These are phyloP conservation scores for Vireo altiloquus DNA, from an alignment of 2,113 vertebrate genomes.

Conservation along the genomic window DNA sequence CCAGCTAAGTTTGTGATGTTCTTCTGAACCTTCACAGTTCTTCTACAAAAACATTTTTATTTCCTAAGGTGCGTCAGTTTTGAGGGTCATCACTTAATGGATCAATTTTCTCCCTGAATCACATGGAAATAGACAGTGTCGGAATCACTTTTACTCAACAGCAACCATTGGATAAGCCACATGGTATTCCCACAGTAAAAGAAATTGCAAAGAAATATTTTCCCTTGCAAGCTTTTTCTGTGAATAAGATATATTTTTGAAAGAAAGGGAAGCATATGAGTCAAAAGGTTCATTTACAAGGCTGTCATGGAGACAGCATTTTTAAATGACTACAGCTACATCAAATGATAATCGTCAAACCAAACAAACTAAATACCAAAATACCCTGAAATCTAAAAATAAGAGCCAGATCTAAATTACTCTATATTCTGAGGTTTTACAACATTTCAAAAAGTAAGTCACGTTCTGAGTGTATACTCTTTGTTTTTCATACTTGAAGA, in stretches of 20 bases:
- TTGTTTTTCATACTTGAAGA: constrained; percentile 71
- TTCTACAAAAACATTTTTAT: not conserved
- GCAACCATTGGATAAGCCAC: constrained; percentile 12
- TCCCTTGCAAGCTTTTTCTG: constrained; percentile 62
- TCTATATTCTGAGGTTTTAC: constrained; percentile 30
- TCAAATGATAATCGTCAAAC: constrained; percentile 67
- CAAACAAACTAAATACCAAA: constrained; percentile 60
- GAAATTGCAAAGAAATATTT: constrained; percentile 23
- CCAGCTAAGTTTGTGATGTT: not conserved
- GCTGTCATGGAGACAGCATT: constrained; percentile 52
- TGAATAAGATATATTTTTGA: constrained; percentile 73
- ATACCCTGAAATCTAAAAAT: constrained; percentile 63
- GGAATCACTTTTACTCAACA: not conserved
- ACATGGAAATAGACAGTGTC: not conserved
- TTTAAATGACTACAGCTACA: constrained; percentile 68
- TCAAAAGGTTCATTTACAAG: constrained; percentile 64
- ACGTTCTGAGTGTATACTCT: constrained; percentile 24
- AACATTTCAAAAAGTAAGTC: constrained; percentile 54
- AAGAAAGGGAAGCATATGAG: constrained; percentile 35
- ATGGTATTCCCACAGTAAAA: not conserved
- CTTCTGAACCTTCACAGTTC: not conserved
- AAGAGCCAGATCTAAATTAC: constrained; percentile 59
- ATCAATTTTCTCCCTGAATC: not conserved
- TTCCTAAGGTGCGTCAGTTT: not conserved
- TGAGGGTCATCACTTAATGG: not conserved